phyloP scores from a whole-genome alignment of 2,797 vertebrate genomes.

The Gila robusta region DNA sequence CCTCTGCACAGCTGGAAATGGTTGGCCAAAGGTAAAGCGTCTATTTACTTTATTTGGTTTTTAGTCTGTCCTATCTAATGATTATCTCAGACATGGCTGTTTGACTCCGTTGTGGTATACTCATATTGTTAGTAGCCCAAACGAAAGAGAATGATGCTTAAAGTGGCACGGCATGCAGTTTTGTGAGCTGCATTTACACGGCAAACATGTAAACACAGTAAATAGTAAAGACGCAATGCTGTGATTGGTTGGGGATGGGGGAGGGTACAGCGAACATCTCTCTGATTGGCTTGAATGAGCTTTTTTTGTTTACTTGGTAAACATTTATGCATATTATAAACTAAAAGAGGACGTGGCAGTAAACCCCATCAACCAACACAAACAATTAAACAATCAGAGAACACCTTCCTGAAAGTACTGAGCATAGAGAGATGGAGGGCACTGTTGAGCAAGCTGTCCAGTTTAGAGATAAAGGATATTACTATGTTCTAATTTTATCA shows the following conservation, averaged over 20 bases:
- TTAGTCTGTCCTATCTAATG: constrained; percentile 10
- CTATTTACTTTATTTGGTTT: constrained; percentile 39
- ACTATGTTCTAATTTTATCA: not conserved
- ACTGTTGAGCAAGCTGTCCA: not conserved
- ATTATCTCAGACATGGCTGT: constrained; percentile 28
- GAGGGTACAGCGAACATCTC: not conserved
- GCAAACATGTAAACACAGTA: constrained; percentile 25
- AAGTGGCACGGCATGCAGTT: not conserved
- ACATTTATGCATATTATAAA: not conserved
- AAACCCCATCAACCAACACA: not conserved
- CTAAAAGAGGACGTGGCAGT: not conserved
- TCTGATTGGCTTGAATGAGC: not conserved
- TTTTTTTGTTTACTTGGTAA: not conserved
- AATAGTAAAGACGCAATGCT: constrained; percentile 11
- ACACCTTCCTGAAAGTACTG: not conserved
- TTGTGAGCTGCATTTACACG: constrained; percentile 17
- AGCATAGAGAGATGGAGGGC: not conserved
- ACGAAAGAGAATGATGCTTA: constrained; percentile 7
- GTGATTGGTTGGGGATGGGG: constrained; percentile 2
- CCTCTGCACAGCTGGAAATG: constrained; percentile 2
- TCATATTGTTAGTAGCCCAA: constrained; percentile 2
- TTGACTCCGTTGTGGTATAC: not conserved
- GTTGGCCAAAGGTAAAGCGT: constrained; percentile 34
- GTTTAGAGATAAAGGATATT: not conserved
- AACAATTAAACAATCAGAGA: not conserved